phyloP scores from a whole-genome alignment of 2,113 vertebrate genomes.

The Dermatemys mawii region DNA sequence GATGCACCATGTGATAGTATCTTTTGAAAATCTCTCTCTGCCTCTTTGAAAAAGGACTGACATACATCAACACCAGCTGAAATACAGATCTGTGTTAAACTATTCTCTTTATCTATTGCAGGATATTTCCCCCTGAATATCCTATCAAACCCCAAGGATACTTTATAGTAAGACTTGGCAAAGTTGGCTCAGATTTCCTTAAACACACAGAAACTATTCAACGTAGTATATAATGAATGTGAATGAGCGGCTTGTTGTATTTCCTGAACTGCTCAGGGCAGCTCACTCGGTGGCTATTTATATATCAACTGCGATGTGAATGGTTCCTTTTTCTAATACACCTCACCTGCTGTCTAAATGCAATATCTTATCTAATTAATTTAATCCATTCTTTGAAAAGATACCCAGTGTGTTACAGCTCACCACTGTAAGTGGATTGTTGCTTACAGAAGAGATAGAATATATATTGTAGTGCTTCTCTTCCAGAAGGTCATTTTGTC shows the following conservation, averaged over 20 bases:
- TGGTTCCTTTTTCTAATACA: not conserved
- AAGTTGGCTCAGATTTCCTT: not conserved
- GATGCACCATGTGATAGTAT: rapidly evolving
- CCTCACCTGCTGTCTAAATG: not conserved
- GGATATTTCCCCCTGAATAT: not conserved
- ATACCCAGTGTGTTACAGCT: rapidly evolving
- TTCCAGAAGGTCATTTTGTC: not conserved
- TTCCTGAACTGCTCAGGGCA: not conserved
- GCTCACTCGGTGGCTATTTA: not conserved
- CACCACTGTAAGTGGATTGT: not conserved
- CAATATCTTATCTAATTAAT: not conserved
- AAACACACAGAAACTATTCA: not conserved
- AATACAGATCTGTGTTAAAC: not conserved
- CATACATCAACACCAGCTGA: not conserved
- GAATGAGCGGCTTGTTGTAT: not conserved
- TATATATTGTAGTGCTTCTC: not conserved
- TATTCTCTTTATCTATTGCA: not conserved
- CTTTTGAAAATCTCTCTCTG: not conserved
- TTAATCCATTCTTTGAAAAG: not conserved
- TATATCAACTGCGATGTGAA: not conserved
- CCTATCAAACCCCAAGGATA: not conserved
- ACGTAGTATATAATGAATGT: not conserved
- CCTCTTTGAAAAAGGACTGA: not conserved
- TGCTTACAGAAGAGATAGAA: not conserved
- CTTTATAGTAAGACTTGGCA: not conserved